Evolutionary conservation across 35 echinoderm and acorn worm species (phyloP).

Genomic region (Acanthaster planci): DNA sequence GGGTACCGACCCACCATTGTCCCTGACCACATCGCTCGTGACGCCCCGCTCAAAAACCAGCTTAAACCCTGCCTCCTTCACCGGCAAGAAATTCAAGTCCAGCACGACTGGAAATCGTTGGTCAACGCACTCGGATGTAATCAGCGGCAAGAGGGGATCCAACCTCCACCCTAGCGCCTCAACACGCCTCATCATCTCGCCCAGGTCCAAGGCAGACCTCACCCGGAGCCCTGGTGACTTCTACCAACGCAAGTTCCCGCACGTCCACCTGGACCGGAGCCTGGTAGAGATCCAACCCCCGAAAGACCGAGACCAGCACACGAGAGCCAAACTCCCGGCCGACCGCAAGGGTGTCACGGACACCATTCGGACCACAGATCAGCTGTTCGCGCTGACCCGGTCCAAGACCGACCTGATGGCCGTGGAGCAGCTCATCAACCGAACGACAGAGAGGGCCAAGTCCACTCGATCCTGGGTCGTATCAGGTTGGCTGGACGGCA

Average conservation of each 20-base stretch:
- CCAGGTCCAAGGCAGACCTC: neutral
- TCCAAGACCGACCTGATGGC: constrained; percentile 7
- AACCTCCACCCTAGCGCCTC: neutral
- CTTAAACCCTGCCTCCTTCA: neutral
- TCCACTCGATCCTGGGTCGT: neutral
- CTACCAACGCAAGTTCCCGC: neutral
- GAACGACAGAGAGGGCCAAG: neutral
- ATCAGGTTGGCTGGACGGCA: neutral
- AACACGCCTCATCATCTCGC: neutral
- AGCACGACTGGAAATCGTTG: neutral
- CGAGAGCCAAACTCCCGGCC: neutral
- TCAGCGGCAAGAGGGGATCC: no score
- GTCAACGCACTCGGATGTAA: neutral
- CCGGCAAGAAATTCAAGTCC: neutral
- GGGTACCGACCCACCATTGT: neutral
- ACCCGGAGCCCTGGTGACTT: neutral
- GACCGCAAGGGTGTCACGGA: neutral
- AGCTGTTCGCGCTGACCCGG: neutral
- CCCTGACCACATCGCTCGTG: neutral
- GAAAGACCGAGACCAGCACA: neutral
- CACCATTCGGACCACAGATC: neutral
- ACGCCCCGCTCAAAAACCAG: constrained; percentile 18
- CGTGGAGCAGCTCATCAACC: neutral
- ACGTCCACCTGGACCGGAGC: neutral
- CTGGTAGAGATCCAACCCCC: neutral